Evolutionary conservation across 2,888 invertebrate species (phyloP), one percentile per base, ranked within the genome.

Genomic region (Lathronympha strigana): DNA sequence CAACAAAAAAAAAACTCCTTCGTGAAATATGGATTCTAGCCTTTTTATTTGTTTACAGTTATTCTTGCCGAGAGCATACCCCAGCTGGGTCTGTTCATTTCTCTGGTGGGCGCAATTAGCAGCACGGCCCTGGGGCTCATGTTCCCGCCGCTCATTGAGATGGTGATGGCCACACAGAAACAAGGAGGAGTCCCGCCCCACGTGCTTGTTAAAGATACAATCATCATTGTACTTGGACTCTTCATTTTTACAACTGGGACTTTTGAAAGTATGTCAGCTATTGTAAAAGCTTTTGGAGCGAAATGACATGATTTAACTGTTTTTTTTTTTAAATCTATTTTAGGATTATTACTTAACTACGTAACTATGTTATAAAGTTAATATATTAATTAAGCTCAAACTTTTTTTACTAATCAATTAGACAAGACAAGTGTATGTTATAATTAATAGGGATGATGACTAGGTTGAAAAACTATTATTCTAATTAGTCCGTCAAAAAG

Each of bases 21-120:
- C n/a, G n/a, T n/a, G n/a, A n/a, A n/a, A n/a, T 5, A 36, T 36
- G 0, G 0, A 6, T 36, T 5, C 9, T 36, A 5, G n/a, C 36
- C 36, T 4, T 17, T 45, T 2, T 11, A 8, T 71, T 68, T n/a
- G n/a, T 50, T 90, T 93, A 17, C 92, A 98, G 98, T 98, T 91
- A 86, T 94, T 9, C 87, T 98, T 71, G 98, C 98, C 0, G 97
- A 97, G 80, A 93, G 95, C 1, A 96, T 98, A 66, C 98, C 98
- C 0, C 94, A 97, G 73, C 88, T 98, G 69, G 95, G 95, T 2
- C 90, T 97, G 1, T 97, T 98, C 86, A 98, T 98, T 72, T 98
- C 98, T 0, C 86, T 98, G 68, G 97, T 98, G 28, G 98, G 98
- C 4, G 97, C 98, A 0, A 93, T 98, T 0, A 97, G 97, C 80